These are phyloP conservation scores for Sebastes diploproa DNA, from an alignment of 2,797 vertebrate genomes.

Conservation along the genomic window DNA sequence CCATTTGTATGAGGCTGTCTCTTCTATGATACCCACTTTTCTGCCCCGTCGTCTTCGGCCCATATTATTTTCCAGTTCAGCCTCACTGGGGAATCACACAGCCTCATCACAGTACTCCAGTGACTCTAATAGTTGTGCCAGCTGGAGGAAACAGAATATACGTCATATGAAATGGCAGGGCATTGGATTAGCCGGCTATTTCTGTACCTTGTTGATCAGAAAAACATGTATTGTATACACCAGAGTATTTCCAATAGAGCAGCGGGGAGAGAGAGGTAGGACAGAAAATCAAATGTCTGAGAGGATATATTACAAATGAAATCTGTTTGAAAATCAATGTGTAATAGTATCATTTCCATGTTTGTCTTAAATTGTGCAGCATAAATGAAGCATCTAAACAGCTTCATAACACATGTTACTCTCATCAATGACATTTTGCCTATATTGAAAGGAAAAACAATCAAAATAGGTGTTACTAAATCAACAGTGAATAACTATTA, in stretches of 20 bases:
- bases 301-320: background rate
- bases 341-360: background rate
- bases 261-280: background rate
- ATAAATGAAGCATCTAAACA: background rate
- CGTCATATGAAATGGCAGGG: slow-evolving; percentile 78
- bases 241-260: slow-evolving; percentile 28
- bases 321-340: background rate
- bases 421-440: background rate
- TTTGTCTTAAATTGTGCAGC: background rate
- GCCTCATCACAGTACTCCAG: slow-evolving; percentile 59
- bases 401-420: background rate
- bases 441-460: background rate
- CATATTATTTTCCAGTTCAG: slow-evolving; percentile 62
- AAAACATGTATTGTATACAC: slow-evolving; percentile 61
- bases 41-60: slow-evolving; percentile 36
- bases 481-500: background rate
- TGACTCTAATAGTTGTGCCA: slow-evolving; percentile 69
- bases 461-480: background rate
- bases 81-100: slow-evolving; percentile 60
- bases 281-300: background rate
- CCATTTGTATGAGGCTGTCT: slow-evolving; percentile 8
- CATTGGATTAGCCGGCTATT: slow-evolving; percentile 80
- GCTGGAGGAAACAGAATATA: slow-evolving; percentile 75
- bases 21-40: slow-evolving; percentile 17
- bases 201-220: slow-evolving; percentile 72